These are phyloP conservation scores for Triplophysa tibetana DNA, from an alignment of 2,113 vertebrate species.

Conservation along the genomic window DNA sequence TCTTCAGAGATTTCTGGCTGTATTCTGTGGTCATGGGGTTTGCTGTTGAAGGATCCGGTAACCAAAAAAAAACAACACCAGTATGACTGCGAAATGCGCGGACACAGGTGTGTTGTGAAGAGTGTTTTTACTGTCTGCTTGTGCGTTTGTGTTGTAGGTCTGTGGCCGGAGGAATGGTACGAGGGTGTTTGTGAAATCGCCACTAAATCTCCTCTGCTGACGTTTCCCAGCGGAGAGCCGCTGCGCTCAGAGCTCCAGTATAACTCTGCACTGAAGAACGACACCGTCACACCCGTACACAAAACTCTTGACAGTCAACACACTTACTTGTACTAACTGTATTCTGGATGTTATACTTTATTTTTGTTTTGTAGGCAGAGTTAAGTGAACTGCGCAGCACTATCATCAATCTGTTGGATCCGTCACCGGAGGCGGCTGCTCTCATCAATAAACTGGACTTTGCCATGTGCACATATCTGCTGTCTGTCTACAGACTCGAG, in stretches of 20 bases:
- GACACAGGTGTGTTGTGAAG: no score
- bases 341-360: not conserved
- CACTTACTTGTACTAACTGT: no score
- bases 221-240: slow-evolving; percentile 94
- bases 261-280: slow-evolving; percentile 96
- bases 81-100: not conserved
- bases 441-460: slow-evolving; percentile 96
- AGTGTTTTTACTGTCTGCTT: not conserved
- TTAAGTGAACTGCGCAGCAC: slow-evolving; percentile 87
- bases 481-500: slow-evolving; percentile 93
- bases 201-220: slow-evolving; percentile 92
- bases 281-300: slow-evolving; percentile 88
- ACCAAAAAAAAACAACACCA: not conserved
- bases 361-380: slow-evolving; percentile 79
- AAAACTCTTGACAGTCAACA: no score
- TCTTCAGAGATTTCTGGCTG: slow-evolving; percentile 97
- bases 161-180: slow-evolving; percentile 98
- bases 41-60: slow-evolving; percentile 95
- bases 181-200: slow-evolving; percentile 97
- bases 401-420: slow-evolving; percentile 91
- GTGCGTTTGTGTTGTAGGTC: slow-evolving; percentile 71
- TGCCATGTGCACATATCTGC: slow-evolving; percentile 95
- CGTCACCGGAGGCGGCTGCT: slow-evolving; percentile 86
- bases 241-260: slow-evolving; percentile 95
- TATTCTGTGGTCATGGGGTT: slow-evolving; percentile 98